These are phyloP conservation scores for Ctenomys sociabilis DNA, from an alignment of 2,113 vertebrate genomes.

Conservation along the genomic window DNA sequence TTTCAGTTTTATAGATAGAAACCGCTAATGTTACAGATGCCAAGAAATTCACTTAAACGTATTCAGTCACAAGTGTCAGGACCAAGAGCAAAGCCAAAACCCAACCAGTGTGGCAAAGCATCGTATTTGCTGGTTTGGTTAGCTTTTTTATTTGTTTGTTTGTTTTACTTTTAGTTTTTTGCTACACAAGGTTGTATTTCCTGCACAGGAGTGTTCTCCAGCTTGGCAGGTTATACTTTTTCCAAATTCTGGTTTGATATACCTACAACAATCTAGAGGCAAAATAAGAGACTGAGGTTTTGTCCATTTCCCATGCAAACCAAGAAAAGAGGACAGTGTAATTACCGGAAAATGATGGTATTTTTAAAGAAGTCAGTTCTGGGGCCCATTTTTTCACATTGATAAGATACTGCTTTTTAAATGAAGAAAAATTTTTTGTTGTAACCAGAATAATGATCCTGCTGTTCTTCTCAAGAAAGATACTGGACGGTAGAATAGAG, in stretches of 20 bases:
- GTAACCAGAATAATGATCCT: background rate
- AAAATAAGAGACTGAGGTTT: background rate
- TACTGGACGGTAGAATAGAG: slow-evolving; percentile 40
- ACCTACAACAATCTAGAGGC: no score
- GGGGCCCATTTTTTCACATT: background rate
- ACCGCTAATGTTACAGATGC: background rate
- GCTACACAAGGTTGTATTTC: no score
- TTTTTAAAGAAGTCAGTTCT: background rate
- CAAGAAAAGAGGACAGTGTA: background rate
- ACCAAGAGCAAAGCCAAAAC: background rate
- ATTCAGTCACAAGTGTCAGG: background rate
- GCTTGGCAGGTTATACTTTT: accelerated
- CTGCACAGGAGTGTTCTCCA: no score
- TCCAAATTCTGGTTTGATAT: no score
- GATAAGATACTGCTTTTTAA: background rate
- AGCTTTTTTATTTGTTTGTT: background rate
- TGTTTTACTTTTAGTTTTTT: no score
- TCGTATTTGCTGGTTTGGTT: no score
- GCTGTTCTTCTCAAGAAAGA: background rate
- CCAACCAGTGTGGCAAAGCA: accelerated
- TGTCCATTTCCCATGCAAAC: background rate
- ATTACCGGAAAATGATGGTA: background rate
- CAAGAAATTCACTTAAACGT: background rate
- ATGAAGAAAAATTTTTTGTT: background rate
- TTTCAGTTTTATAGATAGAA: background rate